A percentile compares a stretch with the other conserved stretches of the same genome.
Conservation (phyloP, 2,888 invertebrate species). For the Diabrotica balteata region DNA sequence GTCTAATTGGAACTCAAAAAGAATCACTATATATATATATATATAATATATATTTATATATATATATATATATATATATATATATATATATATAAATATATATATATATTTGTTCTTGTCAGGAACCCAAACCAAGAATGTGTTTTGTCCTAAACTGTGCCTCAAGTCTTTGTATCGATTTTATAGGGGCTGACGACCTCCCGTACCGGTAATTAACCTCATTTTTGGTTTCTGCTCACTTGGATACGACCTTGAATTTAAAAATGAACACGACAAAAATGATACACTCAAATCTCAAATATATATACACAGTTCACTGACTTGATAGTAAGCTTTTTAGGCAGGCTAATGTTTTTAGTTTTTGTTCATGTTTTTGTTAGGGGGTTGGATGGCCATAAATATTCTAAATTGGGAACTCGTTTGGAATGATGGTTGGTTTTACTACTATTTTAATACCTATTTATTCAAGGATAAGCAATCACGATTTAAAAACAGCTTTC, state of each 20-base stretch:
- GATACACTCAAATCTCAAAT: slow-evolving; percentile 2
- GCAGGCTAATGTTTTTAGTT: neutral
- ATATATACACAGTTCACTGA: slow-evolving; percentile 9
- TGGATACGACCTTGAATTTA: slow-evolving; percentile 18
- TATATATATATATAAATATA: neutral
- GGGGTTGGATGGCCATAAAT: too few species aligned
- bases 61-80: neutral
- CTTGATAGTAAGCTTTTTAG: slow-evolving; percentile 7
- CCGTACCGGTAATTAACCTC: slow-evolving; percentile 11
- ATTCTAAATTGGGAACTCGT: too few species aligned
- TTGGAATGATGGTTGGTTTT: too few species aligned
- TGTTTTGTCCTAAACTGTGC: slow-evolving; percentile 10
- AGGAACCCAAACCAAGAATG: neutral
- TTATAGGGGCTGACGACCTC: slow-evolving; percentile 15
- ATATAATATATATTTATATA: too few species aligned
- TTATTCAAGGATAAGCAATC: too few species aligned
- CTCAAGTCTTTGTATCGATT: slow-evolving; percentile 12
- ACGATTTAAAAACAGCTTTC: too few species aligned
- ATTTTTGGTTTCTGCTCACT: slow-evolving; percentile 15
- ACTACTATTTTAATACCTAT: too few species aligned
- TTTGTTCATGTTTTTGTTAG: too few species aligned
- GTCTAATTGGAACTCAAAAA: too few species aligned
- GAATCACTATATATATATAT: too few species aligned
- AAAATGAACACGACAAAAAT: slow-evolving; percentile 14
- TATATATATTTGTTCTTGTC: neutral